Base-by-base conservation (phyloP, 2,113 vertebrate genomes). In the Chrysemys picta region DNA sequence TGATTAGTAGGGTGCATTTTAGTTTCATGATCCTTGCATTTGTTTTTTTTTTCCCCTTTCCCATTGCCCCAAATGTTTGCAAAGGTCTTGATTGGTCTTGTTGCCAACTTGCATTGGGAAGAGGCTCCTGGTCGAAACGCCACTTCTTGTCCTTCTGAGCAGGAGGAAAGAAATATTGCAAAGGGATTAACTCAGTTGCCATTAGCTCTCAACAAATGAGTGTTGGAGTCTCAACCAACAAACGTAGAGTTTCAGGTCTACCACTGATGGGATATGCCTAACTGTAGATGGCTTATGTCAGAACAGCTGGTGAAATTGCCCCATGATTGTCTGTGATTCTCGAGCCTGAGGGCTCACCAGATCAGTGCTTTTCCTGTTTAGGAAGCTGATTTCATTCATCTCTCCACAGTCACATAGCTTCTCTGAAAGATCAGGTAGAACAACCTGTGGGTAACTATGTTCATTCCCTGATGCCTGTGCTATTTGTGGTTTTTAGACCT, bases 351-450 rank as follows among this genome's bases (percentile, higher is more conserved):
- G 89, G 62, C 47, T 96, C 8, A 0, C 38, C 95, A 86, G 82
- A 84, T 83, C 90, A 91, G 65, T 91, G 91, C 82, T 94, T 96
- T 95, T 95, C 84, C 94, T 87, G 84, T 85, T 0, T 0, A 65
- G 76, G 84, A 91, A 89, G 65, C 89, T 89, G 91, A 87, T 59
- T 89, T 90, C 69, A 47, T 85, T 9, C 92, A 87, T 94, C 85
- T 93, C 82, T 31, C 84, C 72, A 45, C 12, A 45, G 72, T 94
- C 88, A 38, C 9, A 38, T 17, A 72, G 35, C n/a, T 72, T 38
- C 65, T 21, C 92, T 92, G 84, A 42, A 92, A 88, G 83, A 76
- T 95, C 85, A 6, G 11, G 62, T 86, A 92, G 56, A 87, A 65
- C 14, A 1, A 2, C 29, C 82, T 90, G 79, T 10, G 21, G 42